Conservation (phyloP, 2,797 vertebrate genomes). For the Acanthopagrus latus region DNA sequence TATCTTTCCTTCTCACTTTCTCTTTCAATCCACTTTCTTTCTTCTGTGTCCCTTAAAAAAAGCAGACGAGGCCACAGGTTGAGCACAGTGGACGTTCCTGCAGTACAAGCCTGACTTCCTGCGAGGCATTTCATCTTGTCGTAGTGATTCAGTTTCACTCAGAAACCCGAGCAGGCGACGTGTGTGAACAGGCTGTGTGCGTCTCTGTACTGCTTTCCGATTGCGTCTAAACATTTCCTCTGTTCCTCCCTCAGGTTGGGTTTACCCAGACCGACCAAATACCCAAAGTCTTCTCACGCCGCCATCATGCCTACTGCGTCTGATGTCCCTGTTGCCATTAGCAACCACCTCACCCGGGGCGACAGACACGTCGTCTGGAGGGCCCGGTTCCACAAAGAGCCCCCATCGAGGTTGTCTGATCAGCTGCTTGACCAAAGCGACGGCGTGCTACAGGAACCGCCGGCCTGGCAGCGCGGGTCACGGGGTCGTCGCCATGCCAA, state of each 20-base stretch:
- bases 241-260: slow-evolving; percentile 57
- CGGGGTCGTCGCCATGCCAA: slow-evolving; percentile 79
- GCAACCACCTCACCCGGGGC: slow-evolving; percentile 56
- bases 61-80: background rate
- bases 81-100: slow-evolving; percentile 23
- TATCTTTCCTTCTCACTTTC: slow-evolving; percentile 44
- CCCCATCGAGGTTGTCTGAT: slow-evolving; percentile 43
- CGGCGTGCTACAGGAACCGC: slow-evolving; percentile 14
- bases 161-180: slow-evolving; percentile 44
- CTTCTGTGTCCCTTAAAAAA: background rate
- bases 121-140: slow-evolving; percentile 42
- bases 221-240: slow-evolving; percentile 30
- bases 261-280: slow-evolving; percentile 58
- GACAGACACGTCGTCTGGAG: slow-evolving; percentile 67
- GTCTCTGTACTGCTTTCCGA: background rate
- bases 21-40: slow-evolving; percentile 16
- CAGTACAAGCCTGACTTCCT: slow-evolving; percentile 47
- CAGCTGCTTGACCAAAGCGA: slow-evolving; percentile 33
- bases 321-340: slow-evolving; percentile 39
- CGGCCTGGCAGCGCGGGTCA: slow-evolving; percentile 39
- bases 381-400: slow-evolving; percentile 65
- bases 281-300: slow-evolving; percentile 40
- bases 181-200: background rate
- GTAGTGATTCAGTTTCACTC: slow-evolving; percentile 42
- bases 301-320: slow-evolving; percentile 43